These are phyloP conservation scores for Falco cherrug DNA, from an alignment of 2,797 vertebrate species.

Conservation along the genomic window DNA sequence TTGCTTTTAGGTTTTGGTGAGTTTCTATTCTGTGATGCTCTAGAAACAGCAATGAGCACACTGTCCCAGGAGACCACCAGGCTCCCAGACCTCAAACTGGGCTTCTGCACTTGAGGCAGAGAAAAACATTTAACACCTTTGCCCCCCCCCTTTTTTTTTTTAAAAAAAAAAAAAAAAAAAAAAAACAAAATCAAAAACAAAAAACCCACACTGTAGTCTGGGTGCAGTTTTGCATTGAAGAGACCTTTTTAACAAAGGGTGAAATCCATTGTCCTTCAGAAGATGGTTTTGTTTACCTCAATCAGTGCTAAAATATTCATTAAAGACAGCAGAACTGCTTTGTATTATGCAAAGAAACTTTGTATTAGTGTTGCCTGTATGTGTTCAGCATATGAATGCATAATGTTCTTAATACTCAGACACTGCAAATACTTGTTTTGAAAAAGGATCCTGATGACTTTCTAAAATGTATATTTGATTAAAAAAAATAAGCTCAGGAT, in stretches of 20 bases:
- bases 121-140: neutral
- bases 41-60: neutral
- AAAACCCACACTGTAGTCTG: neutral
- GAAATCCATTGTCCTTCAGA: conserved; percentile 73
- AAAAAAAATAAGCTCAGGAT: neutral
- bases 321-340: conserved; percentile 67
- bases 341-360: conserved; percentile 74
- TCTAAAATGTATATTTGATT: neutral
- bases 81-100: neutral
- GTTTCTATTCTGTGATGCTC: neutral
- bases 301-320: conserved; percentile 81
- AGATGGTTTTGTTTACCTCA: conserved; percentile 76
- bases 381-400: conserved; percentile 64
- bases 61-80: neutral
- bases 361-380: conserved; percentile 53
- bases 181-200: too few relatives aligned
- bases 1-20: neutral
- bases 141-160: neutral
- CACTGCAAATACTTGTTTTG: conserved; percentile 2
- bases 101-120: neutral
- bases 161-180: neutral
- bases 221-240: conserved; percentile 50
- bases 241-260: conserved; percentile 47
- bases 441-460: neutral
- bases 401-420: conserved; percentile 46